Evolutionary conservation across 2,888 invertebrate species (phyloP).

Genomic region (Diogma glabrata): DNA sequence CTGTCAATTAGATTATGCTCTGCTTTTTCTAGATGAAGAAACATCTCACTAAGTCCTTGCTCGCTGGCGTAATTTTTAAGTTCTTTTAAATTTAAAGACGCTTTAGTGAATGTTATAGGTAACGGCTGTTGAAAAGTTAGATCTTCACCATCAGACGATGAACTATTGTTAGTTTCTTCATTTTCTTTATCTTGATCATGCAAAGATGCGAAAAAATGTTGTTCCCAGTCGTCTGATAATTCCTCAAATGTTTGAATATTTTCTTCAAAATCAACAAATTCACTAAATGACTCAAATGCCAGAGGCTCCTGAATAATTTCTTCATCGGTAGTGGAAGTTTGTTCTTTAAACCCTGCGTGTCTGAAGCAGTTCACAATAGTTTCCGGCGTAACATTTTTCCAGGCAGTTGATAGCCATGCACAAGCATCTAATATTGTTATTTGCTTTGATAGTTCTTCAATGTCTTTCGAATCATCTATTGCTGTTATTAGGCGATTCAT

Average conservation of each 20-base stretch:
- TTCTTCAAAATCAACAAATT: neutral
- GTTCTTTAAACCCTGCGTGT: neutral
- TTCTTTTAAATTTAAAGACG: no score
- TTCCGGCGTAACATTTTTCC: neutral
- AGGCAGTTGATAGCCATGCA: neutral
- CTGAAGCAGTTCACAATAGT: neutral
- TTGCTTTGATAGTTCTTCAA: neutral
- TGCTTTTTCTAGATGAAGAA: neutral
- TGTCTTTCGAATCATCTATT: neutral
- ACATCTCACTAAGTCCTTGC: neutral
- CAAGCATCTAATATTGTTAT: slow-evolving; percentile 2
- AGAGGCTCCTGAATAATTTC: neutral
- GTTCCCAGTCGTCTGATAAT: neutral
- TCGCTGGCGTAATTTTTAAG: no score
- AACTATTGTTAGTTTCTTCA: neutral
- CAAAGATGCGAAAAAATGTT: neutral
- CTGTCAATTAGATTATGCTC: neutral
- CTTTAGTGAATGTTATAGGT: no score
- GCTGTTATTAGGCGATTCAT: no score
- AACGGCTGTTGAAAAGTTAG: no score
- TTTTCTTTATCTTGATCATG: neutral
- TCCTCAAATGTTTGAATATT: neutral
- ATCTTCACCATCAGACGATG: slow-evolving; percentile 3
- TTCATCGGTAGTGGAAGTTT: neutral
- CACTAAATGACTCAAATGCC: neutral